Conservation (phyloP, 1,140 invertebrate genomes). For the Hylaeus anthracinus region DNA sequence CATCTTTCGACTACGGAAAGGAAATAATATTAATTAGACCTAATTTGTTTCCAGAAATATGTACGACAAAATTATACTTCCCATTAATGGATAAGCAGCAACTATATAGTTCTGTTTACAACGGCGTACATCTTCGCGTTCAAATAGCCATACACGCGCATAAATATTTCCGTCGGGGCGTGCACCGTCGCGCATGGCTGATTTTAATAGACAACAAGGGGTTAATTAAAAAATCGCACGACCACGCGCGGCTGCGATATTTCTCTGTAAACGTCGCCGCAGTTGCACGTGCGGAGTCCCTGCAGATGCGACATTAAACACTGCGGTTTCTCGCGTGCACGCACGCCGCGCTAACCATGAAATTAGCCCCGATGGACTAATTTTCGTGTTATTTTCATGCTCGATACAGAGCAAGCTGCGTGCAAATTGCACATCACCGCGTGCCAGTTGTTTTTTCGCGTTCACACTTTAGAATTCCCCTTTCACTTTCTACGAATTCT, state of each 20-base stretch:
- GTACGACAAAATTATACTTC: no score
- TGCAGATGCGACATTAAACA: slow-evolving; percentile 45
- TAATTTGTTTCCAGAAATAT: no score
- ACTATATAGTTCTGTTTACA: not conserved
- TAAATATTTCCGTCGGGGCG: slow-evolving; percentile 14
- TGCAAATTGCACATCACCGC: slow-evolving; percentile 19
- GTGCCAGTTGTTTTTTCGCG: not conserved
- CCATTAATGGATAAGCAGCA: no score
- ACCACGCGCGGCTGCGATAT: slow-evolving; percentile 30
- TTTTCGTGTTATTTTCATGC: slow-evolving; percentile 52
- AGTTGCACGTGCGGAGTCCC: slow-evolving; percentile 38
- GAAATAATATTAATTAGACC: no score
- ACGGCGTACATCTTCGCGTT: not conserved
- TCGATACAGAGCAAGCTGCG: not conserved
- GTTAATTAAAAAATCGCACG: slow-evolving; percentile 62
- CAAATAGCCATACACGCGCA: not conserved
- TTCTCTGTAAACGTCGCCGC: slow-evolving; percentile 38
- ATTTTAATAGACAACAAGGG: slow-evolving; percentile 53
- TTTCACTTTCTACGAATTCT: not conserved
- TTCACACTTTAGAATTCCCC: not conserved
- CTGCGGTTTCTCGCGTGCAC: slow-evolving; percentile 36
- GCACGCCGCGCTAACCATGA: slow-evolving; percentile 31
- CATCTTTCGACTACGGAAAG: no score
- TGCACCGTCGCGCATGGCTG: slow-evolving; percentile 10
- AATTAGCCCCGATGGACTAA: slow-evolving; percentile 59